Evolutionary conservation across 2,888 invertebrate genomes (phyloP), one percentile per base, ranked within the genome.

Genomic region (Aproaerema taeniolella): DNA sequence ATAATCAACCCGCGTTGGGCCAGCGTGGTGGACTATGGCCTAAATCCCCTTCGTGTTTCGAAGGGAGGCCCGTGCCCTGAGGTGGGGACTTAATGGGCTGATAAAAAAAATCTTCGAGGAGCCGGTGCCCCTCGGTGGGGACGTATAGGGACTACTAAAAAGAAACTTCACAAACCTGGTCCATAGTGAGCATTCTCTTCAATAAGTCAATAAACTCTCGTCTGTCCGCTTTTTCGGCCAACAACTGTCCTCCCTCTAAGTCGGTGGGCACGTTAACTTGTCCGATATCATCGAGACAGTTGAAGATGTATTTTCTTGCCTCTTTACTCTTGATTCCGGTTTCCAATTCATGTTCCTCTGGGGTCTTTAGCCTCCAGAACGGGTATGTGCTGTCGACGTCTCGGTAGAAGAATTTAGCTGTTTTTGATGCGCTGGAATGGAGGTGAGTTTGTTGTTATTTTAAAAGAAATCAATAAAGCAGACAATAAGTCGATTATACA

Each of bases 251-350:
- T 15, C 98, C 97, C 80, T 99, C 98, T 58, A 99, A 88, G 85
- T 99, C 98, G n/a, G 95, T 96, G 46, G 97, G 97, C 52, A 97
- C 96, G 72, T 97, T 97, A 5, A 97, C 97, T 85, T 87, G 61
- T 47, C 95, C 97, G 75, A 99, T 99, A 76, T 99, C 99, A 71
- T 99, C 99, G 55, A 99, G 89, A 83, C 98, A 98, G 87, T 99
- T 99, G 86, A 99, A 99, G 62, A 99, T 98, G 80, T 99, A 99
- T 81, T 99, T 99, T 64, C 99, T 88, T 2, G 99, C 99, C 88
- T 99, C 99, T 88, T 99, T 99, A 51, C 98, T 98, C 87, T 98
- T 98, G 61, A 98, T 97, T 50, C 96, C 96, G 33, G 98, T 98
- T 87, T 98, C 98, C 9, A 94, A 92, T 83, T 99, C 99, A 78